These are phyloP conservation scores for Aricia artaxerxes DNA, from an alignment of 2,888 invertebrate genomes.

Conservation along the genomic window DNA sequence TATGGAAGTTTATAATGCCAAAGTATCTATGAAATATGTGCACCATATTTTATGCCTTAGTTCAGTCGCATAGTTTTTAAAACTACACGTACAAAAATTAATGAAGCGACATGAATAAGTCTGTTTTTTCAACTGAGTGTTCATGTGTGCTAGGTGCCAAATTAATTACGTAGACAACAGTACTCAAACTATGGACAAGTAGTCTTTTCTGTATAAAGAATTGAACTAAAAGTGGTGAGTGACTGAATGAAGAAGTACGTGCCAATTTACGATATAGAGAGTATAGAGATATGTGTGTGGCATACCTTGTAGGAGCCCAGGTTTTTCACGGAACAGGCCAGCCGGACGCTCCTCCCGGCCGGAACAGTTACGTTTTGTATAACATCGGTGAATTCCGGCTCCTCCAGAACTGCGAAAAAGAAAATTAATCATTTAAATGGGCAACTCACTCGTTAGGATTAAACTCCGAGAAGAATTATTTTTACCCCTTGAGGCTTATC, in stretches of 20 bases:
- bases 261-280: neutral
- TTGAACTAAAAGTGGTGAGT: neutral
- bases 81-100: neutral
- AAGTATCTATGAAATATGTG: neutral
- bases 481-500: conserved; percentile 45
- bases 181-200: neutral
- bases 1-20: neutral
- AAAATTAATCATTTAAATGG: conserved; percentile 34
- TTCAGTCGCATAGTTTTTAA: neutral
- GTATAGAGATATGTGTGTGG: neutral
- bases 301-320: conserved; percentile 92
- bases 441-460: conserved; percentile 22
- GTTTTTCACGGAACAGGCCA: conserved; percentile 95
- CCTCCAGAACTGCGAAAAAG: conserved; percentile 86
- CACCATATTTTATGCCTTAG: neutral
- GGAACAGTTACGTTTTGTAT: conserved; percentile 95
- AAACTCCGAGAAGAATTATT: conserved; percentile 23
- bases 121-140: neutral
- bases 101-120: neutral
- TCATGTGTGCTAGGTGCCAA: neutral
- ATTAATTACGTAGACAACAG: conserved; percentile 1
- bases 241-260: neutral
- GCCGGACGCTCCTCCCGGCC: conserved; percentile 92
- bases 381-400: conserved; percentile 94
- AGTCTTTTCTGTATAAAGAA: neutral